phyloP scores from a whole-genome alignment of 2,888 invertebrate species.

The Formica aserva region DNA sequence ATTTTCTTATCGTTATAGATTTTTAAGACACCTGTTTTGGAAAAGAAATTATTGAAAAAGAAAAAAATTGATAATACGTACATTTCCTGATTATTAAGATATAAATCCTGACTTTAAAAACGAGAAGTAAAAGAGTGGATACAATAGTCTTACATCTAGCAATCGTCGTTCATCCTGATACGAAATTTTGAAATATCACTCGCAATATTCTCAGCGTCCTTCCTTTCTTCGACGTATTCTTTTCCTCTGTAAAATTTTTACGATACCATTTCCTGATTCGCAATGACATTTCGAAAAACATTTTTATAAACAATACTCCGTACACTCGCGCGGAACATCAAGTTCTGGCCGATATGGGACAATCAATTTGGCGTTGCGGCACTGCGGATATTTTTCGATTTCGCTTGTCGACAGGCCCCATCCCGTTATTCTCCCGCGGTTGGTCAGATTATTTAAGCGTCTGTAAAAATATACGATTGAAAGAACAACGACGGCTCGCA shows the following conservation, averaged over 20 bases:
- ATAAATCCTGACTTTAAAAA: neutral
- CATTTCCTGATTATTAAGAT: neutral
- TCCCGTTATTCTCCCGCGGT: constrained; percentile 61
- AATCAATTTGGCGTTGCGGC: constrained; percentile 65
- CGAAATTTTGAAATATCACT: neutral
- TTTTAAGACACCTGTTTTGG: neutral
- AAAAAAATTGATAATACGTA: neutral
- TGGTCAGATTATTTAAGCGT: constrained; percentile 62
- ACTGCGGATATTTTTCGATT: constrained; percentile 62
- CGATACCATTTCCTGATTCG: neutral
- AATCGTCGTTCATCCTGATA: neutral
- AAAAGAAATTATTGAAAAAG: neutral
- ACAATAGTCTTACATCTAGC: neutral
- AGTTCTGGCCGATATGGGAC: constrained; percentile 61
- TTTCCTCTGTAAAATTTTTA: neutral
- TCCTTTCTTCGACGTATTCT: neutral
- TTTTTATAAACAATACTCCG: constrained; percentile 64
- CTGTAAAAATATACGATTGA: constrained; percentile 63
- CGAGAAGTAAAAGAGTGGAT: neutral
- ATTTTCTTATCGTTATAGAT: neutral
- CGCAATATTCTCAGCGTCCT: neutral
- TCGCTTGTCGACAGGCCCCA: constrained; percentile 53
- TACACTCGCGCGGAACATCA: constrained; percentile 49
- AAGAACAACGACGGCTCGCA: neutral
- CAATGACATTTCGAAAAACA: constrained; percentile 29